Evolutionary conservation across 1,140 invertebrate genomes (phyloP).

Genomic region (Stegodyphus mimosarum): DNA sequence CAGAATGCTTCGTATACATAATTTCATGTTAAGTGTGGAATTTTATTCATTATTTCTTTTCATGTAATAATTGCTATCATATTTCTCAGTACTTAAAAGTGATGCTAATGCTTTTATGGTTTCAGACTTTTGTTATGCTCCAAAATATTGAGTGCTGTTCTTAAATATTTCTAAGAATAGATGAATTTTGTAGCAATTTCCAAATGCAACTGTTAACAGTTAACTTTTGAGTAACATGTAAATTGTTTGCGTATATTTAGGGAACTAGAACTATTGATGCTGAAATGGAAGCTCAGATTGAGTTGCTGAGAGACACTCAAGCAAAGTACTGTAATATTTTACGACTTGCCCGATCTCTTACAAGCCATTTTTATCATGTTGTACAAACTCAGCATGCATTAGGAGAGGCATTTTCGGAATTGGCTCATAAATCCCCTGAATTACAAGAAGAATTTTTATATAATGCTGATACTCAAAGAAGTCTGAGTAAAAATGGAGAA

Average conservation of each 20-base stretch:
- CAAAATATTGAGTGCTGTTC: no score
- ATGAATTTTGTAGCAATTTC: no score
- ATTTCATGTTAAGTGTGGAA: no score
- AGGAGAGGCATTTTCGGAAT: constrained; percentile 92
- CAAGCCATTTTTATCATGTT: constrained; percentile 89
- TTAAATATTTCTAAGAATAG: no score
- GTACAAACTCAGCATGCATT: constrained; percentile 85
- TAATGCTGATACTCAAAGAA: constrained; percentile 94
- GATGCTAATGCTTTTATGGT: no score
- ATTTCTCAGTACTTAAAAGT: no score
- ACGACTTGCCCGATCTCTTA: constrained; percentile 83
- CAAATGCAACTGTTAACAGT: no score
- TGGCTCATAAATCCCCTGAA: constrained; percentile 94
- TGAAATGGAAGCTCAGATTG: constrained; percentile 93
- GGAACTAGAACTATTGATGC: constrained; percentile 87
- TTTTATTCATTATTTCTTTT: no score
- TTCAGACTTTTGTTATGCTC: no score
- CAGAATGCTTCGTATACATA: no score
- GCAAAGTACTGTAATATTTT: constrained; percentile 91
- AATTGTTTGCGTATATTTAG: constrained; percentile 56
- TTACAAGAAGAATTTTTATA: constrained; percentile 94
- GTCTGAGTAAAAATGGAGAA: constrained; percentile 94
- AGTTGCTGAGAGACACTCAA: constrained; percentile 91
- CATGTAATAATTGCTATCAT: no score
- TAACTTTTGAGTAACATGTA: no score